phyloP scores from a whole-genome alignment of 2,797 vertebrate genomes.

The Chanos chanos region DNA sequence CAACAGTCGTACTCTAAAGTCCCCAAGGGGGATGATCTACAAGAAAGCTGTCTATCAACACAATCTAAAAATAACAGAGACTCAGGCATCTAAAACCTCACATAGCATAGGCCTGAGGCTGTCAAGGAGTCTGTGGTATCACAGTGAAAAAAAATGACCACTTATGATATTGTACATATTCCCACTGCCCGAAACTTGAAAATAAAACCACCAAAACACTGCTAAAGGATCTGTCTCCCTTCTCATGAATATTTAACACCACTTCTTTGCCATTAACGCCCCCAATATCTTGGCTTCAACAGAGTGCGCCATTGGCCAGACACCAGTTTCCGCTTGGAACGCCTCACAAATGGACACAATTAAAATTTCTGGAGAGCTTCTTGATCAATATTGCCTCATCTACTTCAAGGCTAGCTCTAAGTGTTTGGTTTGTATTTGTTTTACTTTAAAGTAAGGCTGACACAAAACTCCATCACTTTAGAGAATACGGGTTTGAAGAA shows the following conservation, averaged over 20 bases:
- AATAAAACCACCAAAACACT: too few species aligned
- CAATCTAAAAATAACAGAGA: not conserved
- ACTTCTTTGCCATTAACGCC: conserved; percentile 34
- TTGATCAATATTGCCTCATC: conserved; percentile 7
- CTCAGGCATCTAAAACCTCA: not conserved
- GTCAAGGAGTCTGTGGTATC: not conserved
- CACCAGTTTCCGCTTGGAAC: conserved; percentile 1
- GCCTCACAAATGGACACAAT: not conserved
- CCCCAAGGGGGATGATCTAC: not conserved
- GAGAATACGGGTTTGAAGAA: conserved; percentile 14
- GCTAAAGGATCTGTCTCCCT: conserved; percentile 31
- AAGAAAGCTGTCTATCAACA: not conserved
- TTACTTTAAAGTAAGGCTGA: too few species aligned
- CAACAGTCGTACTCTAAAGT: too few species aligned
- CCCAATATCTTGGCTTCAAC: conserved; percentile 18
- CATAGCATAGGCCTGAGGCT: too few species aligned
- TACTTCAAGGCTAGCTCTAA: conserved; percentile 12
- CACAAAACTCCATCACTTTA: conserved; percentile 10
- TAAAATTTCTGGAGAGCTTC: not conserved
- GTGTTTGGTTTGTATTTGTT: conserved; percentile 3
- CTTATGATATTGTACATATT: not conserved
- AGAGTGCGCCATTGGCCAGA: conserved; percentile 24
- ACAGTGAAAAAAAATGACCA: not conserved
- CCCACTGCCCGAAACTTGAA: not conserved
- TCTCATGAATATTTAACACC: conserved; percentile 58